A percentile compares a stretch with the other conserved stretches of the same genome.
These are phyloP conservation scores for Brachionus asplanchnoidis DNA, from an alignment of 1,140 invertebrate genomes.

Conservation along the genomic window DNA sequence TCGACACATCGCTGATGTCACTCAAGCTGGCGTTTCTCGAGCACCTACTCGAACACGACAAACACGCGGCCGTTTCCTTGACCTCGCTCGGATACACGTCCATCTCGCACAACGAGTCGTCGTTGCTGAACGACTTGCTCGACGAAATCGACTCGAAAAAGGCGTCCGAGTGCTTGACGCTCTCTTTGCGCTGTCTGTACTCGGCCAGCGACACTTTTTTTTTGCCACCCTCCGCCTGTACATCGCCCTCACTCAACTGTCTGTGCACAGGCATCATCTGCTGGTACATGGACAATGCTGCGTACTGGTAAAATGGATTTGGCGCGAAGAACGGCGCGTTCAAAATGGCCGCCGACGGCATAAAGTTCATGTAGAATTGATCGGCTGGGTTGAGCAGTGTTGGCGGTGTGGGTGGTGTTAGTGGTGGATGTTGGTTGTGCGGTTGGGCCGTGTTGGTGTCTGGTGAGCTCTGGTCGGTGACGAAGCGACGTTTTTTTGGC, in stretches of 20 bases:
- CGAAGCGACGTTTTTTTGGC: neutral
- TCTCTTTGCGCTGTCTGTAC: conserved; percentile 17
- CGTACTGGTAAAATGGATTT: neutral
- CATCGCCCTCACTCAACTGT: neutral
- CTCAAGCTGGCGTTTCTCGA: neutral
- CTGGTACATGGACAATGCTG: neutral
- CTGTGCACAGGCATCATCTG: neutral
- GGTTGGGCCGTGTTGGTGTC: neutral
- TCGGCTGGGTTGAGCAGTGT: neutral
- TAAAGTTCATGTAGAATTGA: neutral
- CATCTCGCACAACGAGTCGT: conserved; percentile 8
- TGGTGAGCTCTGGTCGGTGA: neutral
- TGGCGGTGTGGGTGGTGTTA: neutral
- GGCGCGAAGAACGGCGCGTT: neutral
- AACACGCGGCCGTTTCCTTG: neutral
- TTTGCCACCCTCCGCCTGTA: neutral
- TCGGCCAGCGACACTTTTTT: conserved; percentile 27
- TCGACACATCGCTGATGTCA: neutral
- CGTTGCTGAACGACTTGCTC: neutral
- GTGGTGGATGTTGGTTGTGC: neutral
- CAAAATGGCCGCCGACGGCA: neutral
- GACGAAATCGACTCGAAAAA: neutral
- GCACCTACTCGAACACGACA: neutral
- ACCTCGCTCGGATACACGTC: neutral
- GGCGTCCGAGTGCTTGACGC: neutral